Conservation (phyloP, 2,113 vertebrate genomes). For the Ursus arctos region DNA sequence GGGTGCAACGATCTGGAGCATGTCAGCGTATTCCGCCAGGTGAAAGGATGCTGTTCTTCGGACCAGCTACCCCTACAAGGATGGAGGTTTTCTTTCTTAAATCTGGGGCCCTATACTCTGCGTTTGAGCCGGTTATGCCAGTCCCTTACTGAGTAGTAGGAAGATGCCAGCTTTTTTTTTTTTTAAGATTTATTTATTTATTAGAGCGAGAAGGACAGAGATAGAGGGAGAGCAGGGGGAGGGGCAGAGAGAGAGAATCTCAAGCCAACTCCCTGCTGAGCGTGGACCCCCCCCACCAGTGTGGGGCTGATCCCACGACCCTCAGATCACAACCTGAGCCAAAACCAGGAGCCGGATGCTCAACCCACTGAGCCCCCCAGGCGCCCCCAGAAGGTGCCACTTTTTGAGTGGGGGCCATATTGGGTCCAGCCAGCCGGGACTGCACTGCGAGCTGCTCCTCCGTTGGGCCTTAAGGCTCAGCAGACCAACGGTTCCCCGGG, state of each 20-base stretch:
- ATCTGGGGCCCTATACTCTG: not conserved
- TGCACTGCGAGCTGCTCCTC: too few relatives aligned
- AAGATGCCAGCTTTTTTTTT: not conserved
- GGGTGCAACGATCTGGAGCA: not conserved
- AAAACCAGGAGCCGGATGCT: too few relatives aligned
- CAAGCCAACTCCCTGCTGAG: too few relatives aligned
- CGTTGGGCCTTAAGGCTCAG: not conserved
- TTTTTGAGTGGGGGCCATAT: not conserved
- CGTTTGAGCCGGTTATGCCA: not conserved
- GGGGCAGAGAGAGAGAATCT: too few relatives aligned
- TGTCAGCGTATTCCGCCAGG: not conserved
- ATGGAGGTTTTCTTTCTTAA: not conserved
- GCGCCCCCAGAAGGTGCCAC: not conserved
- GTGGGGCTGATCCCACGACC: too few relatives aligned
- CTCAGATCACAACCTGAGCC: too few relatives aligned
- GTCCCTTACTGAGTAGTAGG: too few relatives aligned
- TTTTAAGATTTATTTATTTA: too few relatives aligned
- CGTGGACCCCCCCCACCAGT: too few relatives aligned
- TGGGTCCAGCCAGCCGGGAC: not conserved
- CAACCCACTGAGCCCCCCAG: too few relatives aligned
- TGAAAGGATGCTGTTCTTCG: not conserved
- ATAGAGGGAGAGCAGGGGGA: too few relatives aligned
- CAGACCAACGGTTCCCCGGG: rapidly evolving
- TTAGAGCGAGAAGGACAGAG: too few relatives aligned
- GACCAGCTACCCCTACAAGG: not conserved